Base-by-base conservation (phyloP, 2,113 vertebrate species). In the Beaufortia kweichowensis region DNA sequence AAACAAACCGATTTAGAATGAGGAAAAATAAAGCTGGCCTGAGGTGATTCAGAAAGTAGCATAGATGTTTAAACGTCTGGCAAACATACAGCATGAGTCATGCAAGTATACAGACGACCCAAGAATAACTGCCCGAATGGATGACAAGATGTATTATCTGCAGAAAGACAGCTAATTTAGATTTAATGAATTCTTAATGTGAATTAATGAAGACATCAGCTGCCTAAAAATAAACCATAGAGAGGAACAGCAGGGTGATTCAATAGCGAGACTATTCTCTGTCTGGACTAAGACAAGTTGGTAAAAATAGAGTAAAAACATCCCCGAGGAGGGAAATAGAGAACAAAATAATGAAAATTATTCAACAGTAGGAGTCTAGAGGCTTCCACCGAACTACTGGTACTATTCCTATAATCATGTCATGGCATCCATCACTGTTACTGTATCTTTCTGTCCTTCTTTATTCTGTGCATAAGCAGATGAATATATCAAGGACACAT, bases 141-240 rank as follows among this genome's bases (percentile, higher is more conserved):
- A 53, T 46, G 24, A 31, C 29, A 68, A 53, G 43, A 68, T 31
- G 26, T 50, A 68, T 31, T 68, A 50, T 6, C 10, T 0, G 7
- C 48, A 23, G 33, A 24, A 55, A 23, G 67, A 55, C 3, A 33
- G 28, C 19, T 55, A 23, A 55, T 55, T 69, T 8, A 24, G 11
- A 35, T 70, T 21, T 70, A 33, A 2, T 70, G 29, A 59, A 66
- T 60, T 48, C 63, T 31, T 65, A 77, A 69, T 69, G 65, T 23
- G 56, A 60, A 31, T 28, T 59, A 77, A 77, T 60, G 75, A 77
- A 77, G 55, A 61, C 29, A 53, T 77, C 14, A 68, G 26, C 75
- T 35, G 53, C 39, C 55, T 77, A 43, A 69, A 70, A 59, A 60
- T 43, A 17, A 50, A 8, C 21, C 17, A 2, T 23, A 77, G 6